Evolutionary conservation across 1,140 invertebrate species (phyloP), one percentile per base, ranked within the genome.

Genomic region (Sinonovacula constricta): DNA sequence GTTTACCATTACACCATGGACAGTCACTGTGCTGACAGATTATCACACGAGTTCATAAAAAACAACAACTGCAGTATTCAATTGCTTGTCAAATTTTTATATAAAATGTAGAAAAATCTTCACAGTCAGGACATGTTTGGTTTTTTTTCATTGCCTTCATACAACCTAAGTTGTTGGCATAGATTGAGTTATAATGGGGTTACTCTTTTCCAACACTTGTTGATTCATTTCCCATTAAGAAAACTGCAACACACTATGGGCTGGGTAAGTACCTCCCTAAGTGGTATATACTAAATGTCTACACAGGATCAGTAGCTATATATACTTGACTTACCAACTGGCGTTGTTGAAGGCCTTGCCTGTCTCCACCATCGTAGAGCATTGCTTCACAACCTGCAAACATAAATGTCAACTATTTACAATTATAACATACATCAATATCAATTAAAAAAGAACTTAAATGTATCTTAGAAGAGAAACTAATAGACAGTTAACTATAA

Each of bases 331-430:
- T 91, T 92, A 96, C 95, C 95, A 95, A 92, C 97, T 96, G 88
- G 97, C 94, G 88, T 93, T 94, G 84, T 96, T 94, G 93, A 96
- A 97, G 79, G 93, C 93, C 93, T 97, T 97, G 54, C 96, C 96
- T 70, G 94, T 93, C 82, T 98, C 96, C 76, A 97, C 94, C 94
- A 97, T 97, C 71, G 93, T 89, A 85, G 93, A 94, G 91, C 95
- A 97, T 83, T 94, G 93, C 92, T 97, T 97, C 7, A 97, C 92
- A 65, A 97, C 90, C 93, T 94, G 80, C 51, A 91, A 92, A 10
- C 71, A 59, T 5, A 30, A 53, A 49, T 31, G 49, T 14, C 15
- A 24, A 28, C 67, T 36, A 5, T 22, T 34, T 5, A 68, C 24
- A 36, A 49, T 14, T 39, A 15, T 36, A 10, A 18, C n/a, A 56